Conservation (phyloP, 2,797 vertebrate genomes). For the Neomorphus geoffroyi region DNA sequence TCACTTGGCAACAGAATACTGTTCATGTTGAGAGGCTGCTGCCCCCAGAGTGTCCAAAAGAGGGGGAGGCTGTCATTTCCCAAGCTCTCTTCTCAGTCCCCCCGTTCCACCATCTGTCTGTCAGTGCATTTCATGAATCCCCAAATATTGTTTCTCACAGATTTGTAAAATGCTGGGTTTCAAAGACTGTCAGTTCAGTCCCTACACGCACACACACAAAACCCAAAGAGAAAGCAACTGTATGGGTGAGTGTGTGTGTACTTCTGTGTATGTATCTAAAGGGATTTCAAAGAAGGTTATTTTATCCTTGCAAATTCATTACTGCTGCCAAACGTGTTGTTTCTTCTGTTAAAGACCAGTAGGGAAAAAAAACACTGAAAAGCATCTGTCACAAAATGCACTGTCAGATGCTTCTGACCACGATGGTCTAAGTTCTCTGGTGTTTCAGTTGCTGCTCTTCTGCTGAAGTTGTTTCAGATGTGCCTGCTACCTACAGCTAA, state of each 20-base stretch:
- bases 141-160: constrained; percentile 8
- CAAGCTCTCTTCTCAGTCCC: neutral
- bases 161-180: constrained; percentile 15
- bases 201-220: neutral
- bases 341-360: neutral
- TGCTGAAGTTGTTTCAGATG: neutral
- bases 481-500: neutral
- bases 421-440: neutral
- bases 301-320: neutral
- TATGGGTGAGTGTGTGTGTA: neutral
- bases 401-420: neutral
- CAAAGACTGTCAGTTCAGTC: neutral
- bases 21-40: neutral
- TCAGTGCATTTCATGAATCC: neutral
- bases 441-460: neutral
- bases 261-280: neutral
- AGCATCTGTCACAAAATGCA: neutral
- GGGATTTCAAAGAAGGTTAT: neutral
- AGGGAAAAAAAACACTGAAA: neutral
- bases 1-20: constrained; percentile 20
- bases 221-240: neutral
- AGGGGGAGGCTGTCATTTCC: neutral
- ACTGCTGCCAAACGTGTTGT: neutral
- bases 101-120: constrained; percentile 17
- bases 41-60: neutral